phyloP scores from a whole-genome alignment of 2,797 vertebrate genomes.

The Spinus olivaceus region DNA sequence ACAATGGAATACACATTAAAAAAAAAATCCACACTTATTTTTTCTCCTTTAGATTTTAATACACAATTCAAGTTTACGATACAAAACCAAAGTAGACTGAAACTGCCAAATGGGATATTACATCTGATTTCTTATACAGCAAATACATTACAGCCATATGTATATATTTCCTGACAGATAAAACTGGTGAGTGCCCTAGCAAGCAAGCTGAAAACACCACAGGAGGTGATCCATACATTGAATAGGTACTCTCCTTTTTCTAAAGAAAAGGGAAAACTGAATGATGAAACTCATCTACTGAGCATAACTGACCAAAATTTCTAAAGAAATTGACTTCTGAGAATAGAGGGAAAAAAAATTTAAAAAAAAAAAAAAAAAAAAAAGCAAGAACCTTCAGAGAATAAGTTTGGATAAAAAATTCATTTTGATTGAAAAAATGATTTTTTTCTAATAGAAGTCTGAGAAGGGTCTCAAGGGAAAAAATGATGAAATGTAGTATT shows the following conservation, averaged over 20 bases:
- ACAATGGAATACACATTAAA: neutral
- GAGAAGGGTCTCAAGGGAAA: neutral
- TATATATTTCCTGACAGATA: neutral
- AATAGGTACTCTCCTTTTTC: neutral
- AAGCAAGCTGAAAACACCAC: neutral
- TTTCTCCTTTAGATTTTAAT: neutral
- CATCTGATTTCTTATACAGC: neutral
- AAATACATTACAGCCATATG: neutral
- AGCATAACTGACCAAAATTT: neutral
- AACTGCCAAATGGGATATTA: neutral
- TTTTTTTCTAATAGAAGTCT: neutral
- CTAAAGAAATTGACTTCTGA: neutral
- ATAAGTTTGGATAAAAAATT: neutral
- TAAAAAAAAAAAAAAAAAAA: neutral
- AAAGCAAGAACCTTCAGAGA: neutral
- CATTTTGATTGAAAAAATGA: accelerated
- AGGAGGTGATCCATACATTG: neutral
- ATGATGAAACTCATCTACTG: neutral
- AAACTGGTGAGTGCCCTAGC: neutral
- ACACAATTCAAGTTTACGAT: neutral
- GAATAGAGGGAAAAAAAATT: too few species aligned
- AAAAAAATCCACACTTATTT: neutral
- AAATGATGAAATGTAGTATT: neutral
- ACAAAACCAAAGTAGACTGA: neutral
- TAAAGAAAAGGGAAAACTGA: neutral